Base-by-base conservation (phyloP, 2,888 invertebrate genomes). In the Drosophila trichaetosa region DNA sequence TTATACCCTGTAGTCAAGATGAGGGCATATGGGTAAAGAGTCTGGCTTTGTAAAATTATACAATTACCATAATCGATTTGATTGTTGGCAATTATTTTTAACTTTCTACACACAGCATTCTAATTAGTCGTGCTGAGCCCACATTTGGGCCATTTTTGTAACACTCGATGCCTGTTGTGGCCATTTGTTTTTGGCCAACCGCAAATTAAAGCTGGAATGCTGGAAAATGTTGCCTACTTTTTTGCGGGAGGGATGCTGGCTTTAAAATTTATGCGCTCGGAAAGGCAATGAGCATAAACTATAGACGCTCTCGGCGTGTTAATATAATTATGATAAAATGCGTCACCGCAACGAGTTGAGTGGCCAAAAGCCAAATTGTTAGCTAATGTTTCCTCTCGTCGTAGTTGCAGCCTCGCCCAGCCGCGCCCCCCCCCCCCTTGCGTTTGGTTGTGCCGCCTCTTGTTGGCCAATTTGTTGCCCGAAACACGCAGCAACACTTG, bases 301-400 rank as follows among this genome's bases (percentile, higher is more conserved):
- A 66, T 67, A 68, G 60, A 46, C 57, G 57, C 52, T 76, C 62
- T 65, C 31, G 76, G 76, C 69, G 83, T 89, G 76, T 80, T 89
- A 89, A 89, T 89, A 82, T 85, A 85, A 85, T 85, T 85, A 85
- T 85, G 85, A 85, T 85, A 89, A 87, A 85, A 85, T 85, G 82
- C 89, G 85, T 85, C 87, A 82, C 87, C 85, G 87, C 89, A 85
- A 85, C 87, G 84, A 87, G 89, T 89, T 89, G 82, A 84, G 79
- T 89, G 89, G 82, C 80, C 76, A 61, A 82, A 79, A 76, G 81
- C 68, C 68, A 69, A 80, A 80, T 62, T 76, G 77, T 69, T 66
- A 75, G 83, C 80, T 65, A 80, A 76, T 69, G 42, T 84, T 72
- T 76, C 42, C 63, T 63, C 36, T 52, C 24, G 31, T 54, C 36